phyloP scores from a whole-genome alignment of 2,113 vertebrate species.

The Cyanistes caeruleus region DNA sequence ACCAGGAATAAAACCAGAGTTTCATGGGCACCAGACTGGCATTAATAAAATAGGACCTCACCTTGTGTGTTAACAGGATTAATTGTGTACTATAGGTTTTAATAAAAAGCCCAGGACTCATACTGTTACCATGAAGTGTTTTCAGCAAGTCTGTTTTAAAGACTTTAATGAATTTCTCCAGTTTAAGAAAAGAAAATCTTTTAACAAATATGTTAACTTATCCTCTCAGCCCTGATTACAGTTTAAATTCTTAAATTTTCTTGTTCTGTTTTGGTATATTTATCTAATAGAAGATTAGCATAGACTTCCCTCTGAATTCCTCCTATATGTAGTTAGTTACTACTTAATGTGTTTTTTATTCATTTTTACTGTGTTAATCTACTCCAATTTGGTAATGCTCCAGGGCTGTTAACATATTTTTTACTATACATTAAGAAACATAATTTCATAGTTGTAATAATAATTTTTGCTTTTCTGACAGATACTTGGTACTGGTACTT shows the following conservation, averaged over 20 bases:
- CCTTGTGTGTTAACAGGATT: neutral
- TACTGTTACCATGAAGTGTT: neutral
- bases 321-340: neutral
- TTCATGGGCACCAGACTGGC: neutral
- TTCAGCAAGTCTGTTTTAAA: neutral
- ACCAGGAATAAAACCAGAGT: neutral
- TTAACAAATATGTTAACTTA: neutral
- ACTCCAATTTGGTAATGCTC: neutral
- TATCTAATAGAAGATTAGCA: neutral
- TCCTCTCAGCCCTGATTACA: neutral
- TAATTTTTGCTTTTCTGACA: neutral
- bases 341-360: neutral
- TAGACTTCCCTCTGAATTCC: neutral
- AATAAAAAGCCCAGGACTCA: neutral
- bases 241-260: neutral
- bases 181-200: neutral
- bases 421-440: neutral
- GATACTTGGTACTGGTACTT: neutral
- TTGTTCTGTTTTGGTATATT: neutral
- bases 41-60: neutral
- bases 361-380: neutral
- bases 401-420: neutral
- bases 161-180: neutral
- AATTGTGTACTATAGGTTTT: neutral
- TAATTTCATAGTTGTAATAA: neutral